Evolutionary conservation across 1,140 invertebrate species (phyloP).

Genomic region (Steinernema khuongi): DNA sequence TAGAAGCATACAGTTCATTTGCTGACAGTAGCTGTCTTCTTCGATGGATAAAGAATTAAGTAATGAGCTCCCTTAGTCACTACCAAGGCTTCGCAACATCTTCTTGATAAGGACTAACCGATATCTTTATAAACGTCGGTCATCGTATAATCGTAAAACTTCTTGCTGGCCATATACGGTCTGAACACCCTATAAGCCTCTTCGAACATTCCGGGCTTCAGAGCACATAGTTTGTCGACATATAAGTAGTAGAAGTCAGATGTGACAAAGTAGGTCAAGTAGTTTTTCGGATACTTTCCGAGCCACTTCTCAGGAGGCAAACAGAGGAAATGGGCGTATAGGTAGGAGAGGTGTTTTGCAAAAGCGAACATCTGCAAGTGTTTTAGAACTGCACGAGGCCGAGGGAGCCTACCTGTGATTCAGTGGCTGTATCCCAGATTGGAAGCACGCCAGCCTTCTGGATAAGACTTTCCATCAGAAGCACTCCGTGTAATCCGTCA

Average conservation of each 20-base stretch:
- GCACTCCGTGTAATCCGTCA: not conserved
- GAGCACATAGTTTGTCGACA: not conserved
- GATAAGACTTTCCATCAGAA: conserved; percentile 19
- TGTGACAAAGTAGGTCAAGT: not conserved
- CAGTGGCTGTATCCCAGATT: not conserved
- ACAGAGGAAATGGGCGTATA: conserved; percentile 10
- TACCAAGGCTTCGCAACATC: no score
- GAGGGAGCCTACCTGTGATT: not conserved
- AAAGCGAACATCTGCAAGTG: conserved; percentile 8
- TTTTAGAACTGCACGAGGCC: no score
- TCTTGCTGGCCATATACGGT: not conserved
- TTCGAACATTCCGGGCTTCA: conserved; percentile 3
- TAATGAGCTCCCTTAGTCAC: no score
- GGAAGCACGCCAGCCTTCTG: not conserved
- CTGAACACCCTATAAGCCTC: not conserved
- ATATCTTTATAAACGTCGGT: not conserved
- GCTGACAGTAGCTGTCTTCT: no score
- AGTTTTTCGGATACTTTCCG: not conserved
- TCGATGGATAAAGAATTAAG: no score
- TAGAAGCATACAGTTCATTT: no score
- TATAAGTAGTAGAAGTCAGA: not conserved
- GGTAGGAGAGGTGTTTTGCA: not conserved
- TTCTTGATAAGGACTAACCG: not conserved
- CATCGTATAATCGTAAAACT: not conserved
- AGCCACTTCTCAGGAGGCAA: not conserved